Evolutionary conservation across 2,797 vertebrate species (phyloP), one percentile per base, ranked within the genome.

Genomic region (Apodemus agrarius): DNA sequence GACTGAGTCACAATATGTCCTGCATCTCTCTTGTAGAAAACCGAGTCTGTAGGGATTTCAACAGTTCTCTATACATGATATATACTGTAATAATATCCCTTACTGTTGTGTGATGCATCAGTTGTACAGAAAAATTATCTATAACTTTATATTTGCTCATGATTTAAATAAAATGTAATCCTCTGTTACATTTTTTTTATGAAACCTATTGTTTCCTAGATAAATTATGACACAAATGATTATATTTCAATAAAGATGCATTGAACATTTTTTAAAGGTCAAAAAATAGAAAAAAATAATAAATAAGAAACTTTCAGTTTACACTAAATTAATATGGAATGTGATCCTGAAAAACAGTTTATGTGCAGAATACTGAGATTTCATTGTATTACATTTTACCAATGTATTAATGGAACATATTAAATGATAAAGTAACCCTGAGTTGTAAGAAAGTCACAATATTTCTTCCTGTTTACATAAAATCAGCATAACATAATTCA

Each of bases 371-470:
- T 59, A 69, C 10, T 79, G 3, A 2, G 43, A 6, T 46, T 95
- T 93, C 80, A 80, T 67, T 3, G 74, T 9, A 46, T 85, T 94
- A 85, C 75, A 52, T 8, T 40, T 94, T 78, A 37, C 8, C 37
- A 67, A 46, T 46, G 65, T 88, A 72, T 16, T 85, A 85, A 46
- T 83, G 26, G 6, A 1, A 69, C 40, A 90, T 91, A 52, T 2
- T 29, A 95, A 94, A 95, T 76, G 9, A 86, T 72, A 87, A 72
- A 94, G 5, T 29, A 95, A 22, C 13, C 74, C 17, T 49, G 54
- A 3, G 17, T 26, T 69, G 79, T 59, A 40, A 85, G 1, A 21
- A 61, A 37, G 4, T 37, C 17, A 9, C 34, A 93, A 3, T 79
- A 31, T 75, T 91, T 86, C 54, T 84, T 91, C 81, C 31, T 79